Percentiles rank a stretch among this genome's conserved stretches.
Evolutionary conservation across 2,888 invertebrate genomes (phyloP).

Genomic region (Eupithecia subfuscata): DNA sequence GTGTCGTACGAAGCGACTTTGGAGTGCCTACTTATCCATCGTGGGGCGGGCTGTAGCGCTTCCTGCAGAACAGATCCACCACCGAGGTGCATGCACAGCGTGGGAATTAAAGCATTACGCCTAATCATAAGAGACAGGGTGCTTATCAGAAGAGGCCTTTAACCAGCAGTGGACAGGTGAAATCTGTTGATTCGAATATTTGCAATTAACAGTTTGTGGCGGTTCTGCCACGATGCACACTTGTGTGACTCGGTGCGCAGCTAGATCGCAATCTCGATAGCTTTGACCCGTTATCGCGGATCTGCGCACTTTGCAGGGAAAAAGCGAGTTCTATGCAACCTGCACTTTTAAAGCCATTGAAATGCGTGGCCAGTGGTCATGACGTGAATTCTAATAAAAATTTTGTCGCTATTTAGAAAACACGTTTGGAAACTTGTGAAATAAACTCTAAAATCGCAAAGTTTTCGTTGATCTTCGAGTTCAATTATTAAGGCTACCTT

Average conservation of each 20-base stretch:
- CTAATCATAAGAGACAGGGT: too few species aligned
- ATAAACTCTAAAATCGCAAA: not conserved
- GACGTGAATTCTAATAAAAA: slow-evolving; percentile 15
- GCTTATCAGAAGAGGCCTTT: not conserved
- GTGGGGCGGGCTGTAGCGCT: too few species aligned
- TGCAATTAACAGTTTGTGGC: not conserved
- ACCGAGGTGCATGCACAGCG: too few species aligned
- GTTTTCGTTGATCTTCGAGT: not conserved
- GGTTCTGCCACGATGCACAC: slow-evolving; percentile 4
- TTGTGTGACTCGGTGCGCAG: slow-evolving; percentile 69
- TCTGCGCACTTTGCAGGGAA: slow-evolving; percentile 57
- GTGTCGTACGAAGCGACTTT: too few species aligned
- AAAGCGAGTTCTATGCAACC: slow-evolving; percentile 50
- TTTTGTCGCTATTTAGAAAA: not conserved
- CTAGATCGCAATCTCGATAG: slow-evolving; percentile 76
- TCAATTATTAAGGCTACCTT: not conserved
- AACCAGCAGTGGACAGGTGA: not conserved
- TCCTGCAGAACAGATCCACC: too few species aligned
- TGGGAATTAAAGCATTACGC: too few species aligned
- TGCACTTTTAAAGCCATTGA: slow-evolving; percentile 48
- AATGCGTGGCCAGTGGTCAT: slow-evolving; percentile 46
- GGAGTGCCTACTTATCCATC: too few species aligned
- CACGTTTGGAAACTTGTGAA: not conserved
- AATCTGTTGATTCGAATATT: not conserved
- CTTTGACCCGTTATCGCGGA: slow-evolving; percentile 75